Evolutionary conservation across 2,888 invertebrate species (phyloP), one percentile per base, ranked within the genome.

Genomic region (Seira sanloemensis): DNA sequence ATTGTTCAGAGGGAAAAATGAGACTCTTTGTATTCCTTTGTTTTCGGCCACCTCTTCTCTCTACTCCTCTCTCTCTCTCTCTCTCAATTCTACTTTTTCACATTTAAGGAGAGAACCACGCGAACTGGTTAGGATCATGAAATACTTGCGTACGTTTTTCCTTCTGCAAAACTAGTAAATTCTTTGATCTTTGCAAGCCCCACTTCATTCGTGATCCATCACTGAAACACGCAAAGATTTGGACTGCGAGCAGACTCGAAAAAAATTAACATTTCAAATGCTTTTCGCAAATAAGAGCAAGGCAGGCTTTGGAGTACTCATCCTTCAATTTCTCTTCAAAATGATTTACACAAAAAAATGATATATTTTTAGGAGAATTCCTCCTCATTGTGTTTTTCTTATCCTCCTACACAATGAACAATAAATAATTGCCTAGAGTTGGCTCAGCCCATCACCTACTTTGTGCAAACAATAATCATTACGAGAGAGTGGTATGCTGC

Each of bases 371-470:
- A 67, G 54, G 27, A 9, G 23, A 58, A 37, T 24, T 46, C 58
- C n/a, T 54, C 26, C 4, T 67, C 62, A 21, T 62, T 62, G 21
- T 62, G 62, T 62, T 62, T 23, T 62, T 50, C 50, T 62, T 62
- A 69, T 27, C 68, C 78, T 5, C 78, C 78, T 65, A 78, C 78
- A 78, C 73, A n/a, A 21, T 67, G 54, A 73, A 74, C 62, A 74
- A 74, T 80, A 80, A 80, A 80, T 74, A 80, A 80, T 68, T 74
- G 67, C 67, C 69, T 69, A 2, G n/a, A n/a, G 69, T 69, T 69
- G 9, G 66, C 21, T 24, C 2, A 5, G 5, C n/a, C 62, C 62
- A 21, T 62, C 21, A 23, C 62, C 16, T 19, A 69, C 27, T 37
- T 69, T 69, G 46, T 69, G 69, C 69, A 69, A 69, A 27, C 69